A percentile compares a stretch with the other conserved stretches of the same genome.
These are phyloP conservation scores for Pterostichus madidus DNA, from an alignment of 2,888 invertebrate species.

Conservation along the genomic window DNA sequence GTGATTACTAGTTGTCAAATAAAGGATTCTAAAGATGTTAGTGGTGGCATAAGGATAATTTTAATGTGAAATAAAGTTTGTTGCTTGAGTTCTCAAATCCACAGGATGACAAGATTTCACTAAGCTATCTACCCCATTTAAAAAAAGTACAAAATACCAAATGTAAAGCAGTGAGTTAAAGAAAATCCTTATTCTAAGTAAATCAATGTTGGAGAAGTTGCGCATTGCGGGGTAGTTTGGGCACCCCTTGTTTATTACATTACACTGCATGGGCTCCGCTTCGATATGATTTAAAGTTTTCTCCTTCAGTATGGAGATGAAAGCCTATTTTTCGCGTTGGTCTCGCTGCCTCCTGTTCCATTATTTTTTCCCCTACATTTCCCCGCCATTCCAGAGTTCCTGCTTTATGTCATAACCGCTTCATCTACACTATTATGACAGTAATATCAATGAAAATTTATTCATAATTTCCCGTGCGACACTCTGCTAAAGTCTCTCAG, in stretches of 20 bases:
- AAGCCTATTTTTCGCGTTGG: slow-evolving; percentile 53
- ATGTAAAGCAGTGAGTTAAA: no score
- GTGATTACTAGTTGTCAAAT: no score
- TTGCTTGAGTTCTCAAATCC: no score
- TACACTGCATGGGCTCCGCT: slow-evolving; percentile 50
- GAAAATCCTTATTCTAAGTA: no score
- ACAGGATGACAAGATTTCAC: no score
- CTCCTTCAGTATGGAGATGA: slow-evolving; percentile 54
- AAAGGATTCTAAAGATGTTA: no score
- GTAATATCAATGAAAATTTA: slow-evolving; percentile 66
- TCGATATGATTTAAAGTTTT: slow-evolving; percentile 57
- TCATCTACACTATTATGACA: slow-evolving; percentile 61
- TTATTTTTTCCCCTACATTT: slow-evolving; percentile 24
- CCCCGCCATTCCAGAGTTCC: background rate
- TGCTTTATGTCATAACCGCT: slow-evolving; percentile 57
- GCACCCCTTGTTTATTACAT: slow-evolving; percentile 57
- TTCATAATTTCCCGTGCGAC: slow-evolving; percentile 62
- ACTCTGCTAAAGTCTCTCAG: slow-evolving; percentile 33
- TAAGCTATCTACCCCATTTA: no score
- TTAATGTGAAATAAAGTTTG: no score
- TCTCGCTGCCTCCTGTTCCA: slow-evolving; percentile 26
- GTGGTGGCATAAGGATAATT: no score
- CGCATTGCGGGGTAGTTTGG: background rate
- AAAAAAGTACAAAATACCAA: no score
- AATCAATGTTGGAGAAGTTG: no score